These are phyloP conservation scores for Anthophora plumipes DNA, from an alignment of 2,888 invertebrate species.

Conservation along the genomic window DNA sequence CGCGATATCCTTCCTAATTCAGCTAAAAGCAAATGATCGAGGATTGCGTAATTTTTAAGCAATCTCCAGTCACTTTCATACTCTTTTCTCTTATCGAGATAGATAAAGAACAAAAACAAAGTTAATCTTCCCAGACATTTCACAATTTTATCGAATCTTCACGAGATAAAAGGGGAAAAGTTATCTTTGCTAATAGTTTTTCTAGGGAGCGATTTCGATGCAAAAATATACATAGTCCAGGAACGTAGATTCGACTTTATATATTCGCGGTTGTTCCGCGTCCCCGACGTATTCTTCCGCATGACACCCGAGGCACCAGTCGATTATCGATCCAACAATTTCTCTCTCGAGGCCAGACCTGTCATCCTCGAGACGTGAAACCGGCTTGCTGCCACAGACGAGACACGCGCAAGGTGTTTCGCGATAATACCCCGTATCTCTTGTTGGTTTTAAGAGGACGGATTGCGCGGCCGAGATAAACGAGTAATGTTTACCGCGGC, in stretches of 20 bases:
- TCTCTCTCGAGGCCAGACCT: constrained; percentile 18
- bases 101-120: too few species aligned
- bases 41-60: too few species aligned
- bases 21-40: too few species aligned
- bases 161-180: neutral
- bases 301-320: constrained; percentile 45
- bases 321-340: constrained; percentile 61
- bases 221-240: constrained; percentile 38
- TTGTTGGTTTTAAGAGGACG: constrained; percentile 35
- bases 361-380: constrained; percentile 29
- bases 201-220: constrained; percentile 30
- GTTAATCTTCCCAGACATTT: too few species aligned
- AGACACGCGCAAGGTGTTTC: constrained; percentile 37
- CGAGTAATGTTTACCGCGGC: constrained; percentile 31
- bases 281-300: constrained; percentile 48
- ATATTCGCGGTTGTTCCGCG: constrained; percentile 35
- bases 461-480: constrained; percentile 48
- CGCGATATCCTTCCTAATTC: too few species aligned
- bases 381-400: too few species aligned
- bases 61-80: too few species aligned
- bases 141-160: neutral
- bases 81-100: too few species aligned
- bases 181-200: neutral
- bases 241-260: constrained; percentile 3
- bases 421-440: constrained; percentile 46